phyloP scores from a whole-genome alignment of 1,140 invertebrate genomes.

The Trachymyrmex cornetzi region DNA sequence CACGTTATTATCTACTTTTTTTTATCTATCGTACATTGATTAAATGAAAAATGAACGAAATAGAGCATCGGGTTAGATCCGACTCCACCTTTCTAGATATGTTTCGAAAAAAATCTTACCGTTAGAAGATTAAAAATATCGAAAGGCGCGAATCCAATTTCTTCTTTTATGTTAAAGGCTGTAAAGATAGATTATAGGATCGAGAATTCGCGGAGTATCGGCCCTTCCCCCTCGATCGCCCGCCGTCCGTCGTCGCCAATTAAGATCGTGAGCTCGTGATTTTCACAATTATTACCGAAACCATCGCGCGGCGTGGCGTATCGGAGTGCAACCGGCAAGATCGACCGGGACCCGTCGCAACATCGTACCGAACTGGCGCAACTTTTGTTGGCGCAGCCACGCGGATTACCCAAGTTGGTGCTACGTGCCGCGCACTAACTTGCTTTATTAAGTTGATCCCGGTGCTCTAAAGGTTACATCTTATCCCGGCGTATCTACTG shows the following conservation, averaged over 20 bases:
- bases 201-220: conserved; percentile 13
- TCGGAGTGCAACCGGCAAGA: conserved; percentile 55
- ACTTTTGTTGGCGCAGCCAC: conserved; percentile 56
- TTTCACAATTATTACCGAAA: conserved; percentile 75
- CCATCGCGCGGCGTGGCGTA: conserved; percentile 56
- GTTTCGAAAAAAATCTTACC: too few species aligned
- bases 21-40: too few species aligned
- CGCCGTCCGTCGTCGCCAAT: conserved; percentile 53
- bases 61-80: too few species aligned
- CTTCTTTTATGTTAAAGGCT: conserved; percentile 6
- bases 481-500: conserved; percentile 66
- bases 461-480: conserved; percentile 66
- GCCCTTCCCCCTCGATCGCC: conserved; percentile 4
- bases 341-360: conserved; percentile 53
- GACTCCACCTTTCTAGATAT: too few species aligned
- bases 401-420: conserved; percentile 69
- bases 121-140: not conserved
- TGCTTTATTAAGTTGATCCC: conserved; percentile 70
- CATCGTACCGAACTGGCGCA: conserved; percentile 64
- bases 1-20: too few species aligned
- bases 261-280: conserved; percentile 71
- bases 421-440: conserved; percentile 63
- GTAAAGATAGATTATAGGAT: conserved; percentile 5
- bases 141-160: not conserved
- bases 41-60: too few species aligned